Percentiles rank a stretch among this genome's conserved stretches.
These are phyloP conservation scores for Trogon melanurus DNA, from an alignment of 2,113 vertebrate genomes.

Conservation along the genomic window DNA sequence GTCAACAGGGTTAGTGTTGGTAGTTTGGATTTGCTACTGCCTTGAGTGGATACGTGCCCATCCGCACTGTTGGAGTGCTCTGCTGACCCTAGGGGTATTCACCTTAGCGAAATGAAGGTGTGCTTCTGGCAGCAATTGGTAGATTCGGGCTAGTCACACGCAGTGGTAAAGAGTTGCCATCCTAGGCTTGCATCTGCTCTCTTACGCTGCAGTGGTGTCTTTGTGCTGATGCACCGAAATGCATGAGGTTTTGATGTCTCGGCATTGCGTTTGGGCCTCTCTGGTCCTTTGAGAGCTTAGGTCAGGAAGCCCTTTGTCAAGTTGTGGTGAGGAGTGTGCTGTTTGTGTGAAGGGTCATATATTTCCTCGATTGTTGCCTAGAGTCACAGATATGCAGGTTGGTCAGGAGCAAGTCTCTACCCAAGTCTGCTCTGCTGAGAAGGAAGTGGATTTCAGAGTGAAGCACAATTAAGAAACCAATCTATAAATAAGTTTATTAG, in stretches of 20 bases:
- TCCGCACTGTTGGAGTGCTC: neutral
- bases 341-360: neutral
- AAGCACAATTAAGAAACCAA: neutral
- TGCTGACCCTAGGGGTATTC: neutral
- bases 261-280: neutral
- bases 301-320: neutral
- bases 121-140: neutral
- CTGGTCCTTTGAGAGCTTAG: neutral
- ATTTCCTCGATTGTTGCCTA: neutral
- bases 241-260: neutral
- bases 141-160: neutral
- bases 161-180: neutral
- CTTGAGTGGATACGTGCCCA: rapidly evolving
- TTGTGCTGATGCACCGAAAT: neutral
- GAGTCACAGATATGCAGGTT: neutral
- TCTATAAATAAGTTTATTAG: neutral
- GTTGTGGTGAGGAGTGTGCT: neutral
- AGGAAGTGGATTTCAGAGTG: neutral
- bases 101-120: neutral
- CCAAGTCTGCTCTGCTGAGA: neutral
- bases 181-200: rapidly evolving
- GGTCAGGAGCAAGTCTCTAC: neutral
- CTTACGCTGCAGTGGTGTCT: neutral
- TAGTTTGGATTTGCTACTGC: neutral
- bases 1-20: neutral